These are phyloP conservation scores for Trichopria drosophilae DNA, from an alignment of 2,888 invertebrate species.

Conservation along the genomic window DNA sequence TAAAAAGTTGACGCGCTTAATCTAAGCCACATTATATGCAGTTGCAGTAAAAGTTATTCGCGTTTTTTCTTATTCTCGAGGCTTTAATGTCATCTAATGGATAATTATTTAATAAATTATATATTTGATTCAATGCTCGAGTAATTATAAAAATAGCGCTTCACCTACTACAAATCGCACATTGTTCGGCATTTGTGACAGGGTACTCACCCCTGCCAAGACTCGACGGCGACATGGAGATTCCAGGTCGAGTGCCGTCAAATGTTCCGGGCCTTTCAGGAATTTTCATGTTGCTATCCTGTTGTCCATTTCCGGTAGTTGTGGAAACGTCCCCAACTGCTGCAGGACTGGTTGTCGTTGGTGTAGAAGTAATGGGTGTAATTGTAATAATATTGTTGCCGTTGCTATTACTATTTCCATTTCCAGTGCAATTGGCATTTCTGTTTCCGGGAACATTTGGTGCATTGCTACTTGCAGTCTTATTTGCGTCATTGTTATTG, in stretches of 20 bases:
- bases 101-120: no score
- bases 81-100: no score
- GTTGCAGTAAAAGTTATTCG: no score
- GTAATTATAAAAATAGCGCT: no score
- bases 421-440: slow-evolving; percentile 18
- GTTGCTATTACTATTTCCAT: slow-evolving; percentile 29
- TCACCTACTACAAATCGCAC: no score
- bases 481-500: slow-evolving; percentile 41
- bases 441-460: slow-evolving; percentile 31
- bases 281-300: slow-evolving; percentile 49
- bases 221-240: slow-evolving; percentile 73
- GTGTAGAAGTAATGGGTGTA: slow-evolving; percentile 45
- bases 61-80: no score
- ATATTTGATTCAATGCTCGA: no score
- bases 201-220: slow-evolving; percentile 74
- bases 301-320: slow-evolving; percentile 42
- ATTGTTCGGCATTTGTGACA: no score
- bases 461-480: slow-evolving; percentile 29
- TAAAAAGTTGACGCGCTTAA: no score
- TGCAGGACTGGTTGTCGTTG: slow-evolving; percentile 47
- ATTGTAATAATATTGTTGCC: slow-evolving; percentile 35
- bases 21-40: no score
- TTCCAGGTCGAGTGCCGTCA: slow-evolving; percentile 52
- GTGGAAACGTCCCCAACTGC: slow-evolving; percentile 46
- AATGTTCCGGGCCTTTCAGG: slow-evolving; percentile 48